Base-by-base conservation (phyloP, 2,797 vertebrate genomes). In the Mastacembelus armatus region DNA sequence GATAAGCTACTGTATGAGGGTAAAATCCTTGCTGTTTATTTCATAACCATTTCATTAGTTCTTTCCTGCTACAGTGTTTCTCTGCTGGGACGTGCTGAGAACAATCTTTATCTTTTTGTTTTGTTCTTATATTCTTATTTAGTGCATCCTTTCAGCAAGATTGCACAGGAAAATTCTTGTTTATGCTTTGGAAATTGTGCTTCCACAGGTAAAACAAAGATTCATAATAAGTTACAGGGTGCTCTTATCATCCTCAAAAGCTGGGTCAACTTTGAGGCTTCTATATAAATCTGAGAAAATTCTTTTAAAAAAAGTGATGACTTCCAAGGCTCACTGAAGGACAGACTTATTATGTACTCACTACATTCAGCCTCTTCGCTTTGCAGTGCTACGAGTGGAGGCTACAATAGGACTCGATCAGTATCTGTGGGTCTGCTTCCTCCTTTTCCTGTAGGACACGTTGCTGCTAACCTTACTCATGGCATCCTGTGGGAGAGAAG, bases 41-140 rank as follows among this genome's bases (percentile, higher is more conserved):
- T 78, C 66, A 59, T 72, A 56, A 76, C 78, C 56, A 72, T 55
- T 54, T 76, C 45, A 73, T 85, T 81, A 74, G 64, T 44, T 70
- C 45, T 52, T 35, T 24, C 12, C 30, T 49, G 68, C 43, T 71
- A 26, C 66, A 32, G 22, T n/a, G 26, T 45, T 12, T 62, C 8
- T 29, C 61, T 50, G 42, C 61, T 18, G 54, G 51, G 47, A 60
- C 5, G 1, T 27, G 12, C 45, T n/a, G 6, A 39, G 9, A 60
- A 39, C 22, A 24, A 24, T 4, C 4, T 26, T 27, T 47, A 18
- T 29, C 14, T 49, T 68, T 15, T n/a, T 67, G 12, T 36, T 19
- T 30, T 1, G 1, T 35, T 50, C 10, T 43, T 35, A 30, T 54
- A 5, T 61, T 58, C 35, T 22, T 49, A 22, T 62, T 36, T 21